Percentiles rank a stretch among this genome's conserved stretches.
Evolutionary conservation across 2,888 invertebrate genomes (phyloP).

Genomic region (Loripinus fragilis): DNA sequence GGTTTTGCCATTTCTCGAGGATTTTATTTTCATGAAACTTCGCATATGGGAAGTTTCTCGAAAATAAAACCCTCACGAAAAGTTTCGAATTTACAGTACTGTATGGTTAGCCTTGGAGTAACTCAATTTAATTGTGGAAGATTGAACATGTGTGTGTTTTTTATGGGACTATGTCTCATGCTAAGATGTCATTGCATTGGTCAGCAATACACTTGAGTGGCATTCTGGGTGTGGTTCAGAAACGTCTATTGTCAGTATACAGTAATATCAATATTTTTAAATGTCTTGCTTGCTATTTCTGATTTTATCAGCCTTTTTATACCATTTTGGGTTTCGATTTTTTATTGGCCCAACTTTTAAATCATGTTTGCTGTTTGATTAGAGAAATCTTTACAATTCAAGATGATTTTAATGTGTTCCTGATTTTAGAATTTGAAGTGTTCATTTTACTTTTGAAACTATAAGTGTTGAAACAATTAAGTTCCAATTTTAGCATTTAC

Average conservation of each 20-base stretch:
- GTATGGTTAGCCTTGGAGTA: too few relatives aligned
- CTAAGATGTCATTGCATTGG: too few relatives aligned
- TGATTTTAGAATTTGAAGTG: background rate
- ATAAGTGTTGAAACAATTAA: background rate
- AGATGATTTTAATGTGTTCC: conserved; percentile 10
- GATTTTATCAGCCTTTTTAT: background rate
- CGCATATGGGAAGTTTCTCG: too few relatives aligned
- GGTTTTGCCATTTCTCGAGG: too few relatives aligned
- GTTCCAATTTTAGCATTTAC: too few relatives aligned
- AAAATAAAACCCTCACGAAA: too few relatives aligned
- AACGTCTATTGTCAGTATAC: background rate
- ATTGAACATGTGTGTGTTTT: too few relatives aligned
- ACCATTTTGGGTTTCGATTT: background rate
- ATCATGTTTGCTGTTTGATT: background rate
- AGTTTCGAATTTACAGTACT: too few relatives aligned
- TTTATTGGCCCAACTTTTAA: background rate
- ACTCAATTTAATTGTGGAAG: too few relatives aligned
- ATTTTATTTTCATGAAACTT: too few relatives aligned
- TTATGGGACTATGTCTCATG: too few relatives aligned
- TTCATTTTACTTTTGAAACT: background rate
- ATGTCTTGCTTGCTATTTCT: background rate
- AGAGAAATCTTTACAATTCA: background rate
- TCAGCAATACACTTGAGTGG: too few relatives aligned
- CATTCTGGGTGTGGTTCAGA: background rate
- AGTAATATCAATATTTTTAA: background rate